Evolutionary conservation across 2,797 vertebrate species (phyloP).

Genomic region (Pyrrhura leucotis): DNA sequence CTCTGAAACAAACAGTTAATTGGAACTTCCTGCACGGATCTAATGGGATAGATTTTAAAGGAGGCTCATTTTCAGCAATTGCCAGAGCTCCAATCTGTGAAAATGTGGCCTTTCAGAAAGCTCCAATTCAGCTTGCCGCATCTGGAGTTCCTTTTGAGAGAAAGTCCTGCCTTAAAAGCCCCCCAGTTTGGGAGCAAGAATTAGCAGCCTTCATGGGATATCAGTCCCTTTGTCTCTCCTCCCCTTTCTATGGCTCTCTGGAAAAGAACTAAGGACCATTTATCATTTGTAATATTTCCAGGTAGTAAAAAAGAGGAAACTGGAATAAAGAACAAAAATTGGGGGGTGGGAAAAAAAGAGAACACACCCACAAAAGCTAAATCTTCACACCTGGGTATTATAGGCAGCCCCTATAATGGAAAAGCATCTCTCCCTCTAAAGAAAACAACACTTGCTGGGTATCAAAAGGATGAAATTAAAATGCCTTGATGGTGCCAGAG

Average conservation of each 20-base stretch:
- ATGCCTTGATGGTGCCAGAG: not conserved
- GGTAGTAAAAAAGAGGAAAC: conserved; percentile 38
- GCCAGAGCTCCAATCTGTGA: conserved; percentile 52
- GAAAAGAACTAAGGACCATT: conserved; percentile 17
- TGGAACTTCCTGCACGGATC: conserved; percentile 13
- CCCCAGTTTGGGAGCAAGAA: conserved; percentile 40
- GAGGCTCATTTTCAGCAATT: conserved; percentile 63
- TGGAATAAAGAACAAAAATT: conserved; percentile 31
- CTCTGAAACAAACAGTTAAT: conserved; percentile 50
- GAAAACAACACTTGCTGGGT: not conserved
- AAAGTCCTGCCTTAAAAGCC: not conserved
- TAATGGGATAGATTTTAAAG: conserved; percentile 35
- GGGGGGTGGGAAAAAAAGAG: too few species aligned
- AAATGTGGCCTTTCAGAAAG: conserved; percentile 46
- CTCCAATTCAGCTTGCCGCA: conserved; percentile 43
- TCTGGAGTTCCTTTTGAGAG: not conserved
- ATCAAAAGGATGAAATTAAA: not conserved
- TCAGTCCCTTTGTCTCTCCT: conserved; percentile 40
- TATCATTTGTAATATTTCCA: conserved; percentile 40
- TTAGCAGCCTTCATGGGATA: conserved; percentile 35
- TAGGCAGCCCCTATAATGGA: conserved; percentile 4
- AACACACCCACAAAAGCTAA: conserved; percentile 19
- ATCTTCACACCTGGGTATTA: conserved; percentile 51
- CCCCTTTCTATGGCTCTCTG: not conserved
- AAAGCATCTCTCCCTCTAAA: conserved; percentile 1